Conservation (phyloP, 2,888 invertebrate genomes). For the Dyspetes luteomarginatus region DNA sequence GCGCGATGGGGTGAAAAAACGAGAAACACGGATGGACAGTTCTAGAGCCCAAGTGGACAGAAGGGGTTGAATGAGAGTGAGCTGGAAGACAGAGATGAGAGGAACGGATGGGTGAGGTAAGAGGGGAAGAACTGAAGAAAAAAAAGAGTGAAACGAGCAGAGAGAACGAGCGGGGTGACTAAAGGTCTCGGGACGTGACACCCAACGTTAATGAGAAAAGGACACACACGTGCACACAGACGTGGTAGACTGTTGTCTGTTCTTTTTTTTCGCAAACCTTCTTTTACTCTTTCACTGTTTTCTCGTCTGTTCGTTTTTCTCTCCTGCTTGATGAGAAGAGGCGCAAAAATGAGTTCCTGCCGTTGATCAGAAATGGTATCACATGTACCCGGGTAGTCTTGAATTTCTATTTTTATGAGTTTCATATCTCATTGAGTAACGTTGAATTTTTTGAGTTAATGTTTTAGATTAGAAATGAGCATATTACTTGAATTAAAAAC, state of each 20-base stretch:
- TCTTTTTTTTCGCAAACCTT: not conserved
- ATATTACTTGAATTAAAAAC: too few species aligned
- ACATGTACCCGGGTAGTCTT: too few species aligned
- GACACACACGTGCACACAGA: constrained; percentile 60
- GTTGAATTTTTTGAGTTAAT: too few species aligned
- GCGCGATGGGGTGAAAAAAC: constrained; percentile 1
- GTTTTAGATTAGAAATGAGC: too few species aligned
- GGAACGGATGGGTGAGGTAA: constrained; percentile 19
- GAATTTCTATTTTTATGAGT: too few species aligned
- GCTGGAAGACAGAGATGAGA: constrained; percentile 56
- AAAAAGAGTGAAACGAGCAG: constrained; percentile 29
- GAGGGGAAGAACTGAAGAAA: constrained; percentile 47
- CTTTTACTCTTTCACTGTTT: constrained; percentile 2
- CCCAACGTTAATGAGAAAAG: constrained; percentile 76
- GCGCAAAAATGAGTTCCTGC: constrained; percentile 1
- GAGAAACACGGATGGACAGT: constrained; percentile 19
- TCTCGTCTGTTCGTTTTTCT: constrained; percentile 2
- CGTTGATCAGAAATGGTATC: constrained; percentile 36
- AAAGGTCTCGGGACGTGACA: constrained; percentile 62
- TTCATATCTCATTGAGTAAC: too few species aligned
- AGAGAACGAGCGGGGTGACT: constrained; percentile 47
- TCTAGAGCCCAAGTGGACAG: constrained; percentile 10
- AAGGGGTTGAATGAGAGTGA: constrained; percentile 49
- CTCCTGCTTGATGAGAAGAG: constrained; percentile 32
- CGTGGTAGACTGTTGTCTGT: constrained; percentile 42